These are phyloP conservation scores for Elmis aenea DNA, from an alignment of 2,888 invertebrate species.

Conservation along the genomic window DNA sequence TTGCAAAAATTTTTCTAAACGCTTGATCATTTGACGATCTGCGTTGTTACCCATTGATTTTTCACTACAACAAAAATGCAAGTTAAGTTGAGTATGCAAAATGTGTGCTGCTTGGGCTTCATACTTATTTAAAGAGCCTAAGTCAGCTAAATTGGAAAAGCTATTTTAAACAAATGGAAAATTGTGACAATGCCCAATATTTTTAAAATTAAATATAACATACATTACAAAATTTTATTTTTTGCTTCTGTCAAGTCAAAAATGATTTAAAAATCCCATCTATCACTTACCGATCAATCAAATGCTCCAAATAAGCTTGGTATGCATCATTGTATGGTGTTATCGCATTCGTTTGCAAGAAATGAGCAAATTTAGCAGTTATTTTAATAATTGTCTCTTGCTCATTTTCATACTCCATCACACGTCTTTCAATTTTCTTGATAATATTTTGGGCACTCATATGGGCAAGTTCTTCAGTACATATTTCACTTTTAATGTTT, in stretches of 20 bases:
- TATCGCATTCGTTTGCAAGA: conserved; percentile 37
- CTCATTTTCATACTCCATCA: conserved; percentile 32
- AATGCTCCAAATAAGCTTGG: conserved; percentile 35
- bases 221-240: no score
- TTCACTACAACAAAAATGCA: conserved; percentile 21
- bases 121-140: no score
- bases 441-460: conserved; percentile 5
- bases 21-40: conserved; percentile 11
- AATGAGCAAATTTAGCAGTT: conserved; percentile 39
- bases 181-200: no score
- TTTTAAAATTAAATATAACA: no score
- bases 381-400: conserved; percentile 28
- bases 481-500: conserved; percentile 29
- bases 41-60: conserved; percentile 13
- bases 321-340: conserved; percentile 38
- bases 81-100: no score
- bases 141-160: no score
- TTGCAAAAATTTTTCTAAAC: conserved; percentile 17
- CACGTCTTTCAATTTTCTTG: neutral
- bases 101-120: no score
- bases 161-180: no score
- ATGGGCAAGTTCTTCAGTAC: conserved; percentile 23
- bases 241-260: no score
- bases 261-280: no score
- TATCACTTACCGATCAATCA: conserved; percentile 33